These are phyloP conservation scores for Agrotis ipsilon DNA, from an alignment of 2,888 invertebrate species.

Conservation along the genomic window DNA sequence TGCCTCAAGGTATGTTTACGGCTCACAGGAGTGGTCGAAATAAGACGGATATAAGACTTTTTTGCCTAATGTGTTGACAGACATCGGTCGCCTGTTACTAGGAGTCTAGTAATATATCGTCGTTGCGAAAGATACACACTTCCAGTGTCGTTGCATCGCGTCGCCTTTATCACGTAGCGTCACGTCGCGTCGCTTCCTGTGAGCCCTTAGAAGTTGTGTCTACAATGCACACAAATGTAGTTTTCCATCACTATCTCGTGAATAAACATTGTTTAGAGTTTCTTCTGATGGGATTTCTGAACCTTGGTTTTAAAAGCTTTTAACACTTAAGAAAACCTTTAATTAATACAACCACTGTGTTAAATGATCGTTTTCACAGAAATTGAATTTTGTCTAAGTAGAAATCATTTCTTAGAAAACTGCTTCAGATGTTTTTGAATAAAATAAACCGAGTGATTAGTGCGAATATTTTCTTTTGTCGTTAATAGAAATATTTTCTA, in stretches of 20 bases:
- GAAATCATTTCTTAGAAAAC: conserved; percentile 12
- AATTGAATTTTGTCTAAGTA: conserved; percentile 6
- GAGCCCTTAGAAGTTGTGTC: no score
- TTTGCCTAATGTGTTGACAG: no score
- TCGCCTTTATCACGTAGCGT: no score
- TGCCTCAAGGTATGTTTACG: no score
- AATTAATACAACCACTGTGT: neutral
- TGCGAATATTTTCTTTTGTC: neutral
- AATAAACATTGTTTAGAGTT: conserved; percentile 29
- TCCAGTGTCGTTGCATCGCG: no score
- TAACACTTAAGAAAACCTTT: conserved; percentile 1
- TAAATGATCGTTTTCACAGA: conserved; percentile 17
- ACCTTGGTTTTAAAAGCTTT: conserved; percentile 15
- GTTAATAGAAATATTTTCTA: neutral
- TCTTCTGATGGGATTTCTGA: conserved; percentile 30
- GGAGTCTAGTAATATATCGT: no score
- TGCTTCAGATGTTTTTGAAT: conserved; percentile 15
- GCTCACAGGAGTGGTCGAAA: no score
- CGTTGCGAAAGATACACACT: no score
- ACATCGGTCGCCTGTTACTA: no score
- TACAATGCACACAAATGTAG: no score
- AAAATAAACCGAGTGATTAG: neutral
- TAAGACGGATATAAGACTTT: no score
- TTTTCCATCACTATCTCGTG: conserved; percentile 25
- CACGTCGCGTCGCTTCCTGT: no score